These are phyloP conservation scores for Sylvia borin DNA, from an alignment of 2,797 vertebrate genomes.

Conservation along the genomic window DNA sequence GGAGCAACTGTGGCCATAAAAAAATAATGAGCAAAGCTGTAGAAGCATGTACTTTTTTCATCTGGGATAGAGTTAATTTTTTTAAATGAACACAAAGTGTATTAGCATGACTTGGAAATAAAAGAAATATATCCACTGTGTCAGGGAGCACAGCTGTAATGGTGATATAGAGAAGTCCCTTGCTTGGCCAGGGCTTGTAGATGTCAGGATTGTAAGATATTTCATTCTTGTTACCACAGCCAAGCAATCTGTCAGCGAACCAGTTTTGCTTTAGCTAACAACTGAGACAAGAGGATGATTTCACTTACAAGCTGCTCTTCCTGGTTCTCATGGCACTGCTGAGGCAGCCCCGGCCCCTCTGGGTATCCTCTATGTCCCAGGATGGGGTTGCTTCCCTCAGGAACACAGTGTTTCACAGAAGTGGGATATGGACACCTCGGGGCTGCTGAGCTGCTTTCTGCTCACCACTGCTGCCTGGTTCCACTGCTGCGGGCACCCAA, in stretches of 20 bases:
- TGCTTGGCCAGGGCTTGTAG: neutral
- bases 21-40: neutral
- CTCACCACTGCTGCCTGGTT: fast-evolving
- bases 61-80: neutral
- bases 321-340: fast-evolving
- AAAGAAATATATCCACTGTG: neutral
- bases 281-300: neutral
- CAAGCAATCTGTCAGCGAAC: conserved; percentile 34
- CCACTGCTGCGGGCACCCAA: neutral
- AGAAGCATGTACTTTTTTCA: neutral
- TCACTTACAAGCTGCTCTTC: neutral
- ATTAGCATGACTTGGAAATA: neutral
- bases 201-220: neutral
- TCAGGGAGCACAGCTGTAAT: neutral
- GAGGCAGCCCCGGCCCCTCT: neutral
- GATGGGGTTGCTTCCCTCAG: neutral
- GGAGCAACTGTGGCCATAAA: fast-evolving
- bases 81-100: neutral
- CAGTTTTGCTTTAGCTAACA: neutral
- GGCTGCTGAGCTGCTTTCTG: neutral
- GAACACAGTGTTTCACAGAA: neutral
- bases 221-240: conserved; percentile 19
- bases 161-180: neutral
- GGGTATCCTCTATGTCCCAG: fast-evolving
- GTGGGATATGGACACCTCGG: fast-evolving